Base-by-base conservation (phyloP, 2,888 invertebrate species). In the Phaedon cochleariae region DNA sequence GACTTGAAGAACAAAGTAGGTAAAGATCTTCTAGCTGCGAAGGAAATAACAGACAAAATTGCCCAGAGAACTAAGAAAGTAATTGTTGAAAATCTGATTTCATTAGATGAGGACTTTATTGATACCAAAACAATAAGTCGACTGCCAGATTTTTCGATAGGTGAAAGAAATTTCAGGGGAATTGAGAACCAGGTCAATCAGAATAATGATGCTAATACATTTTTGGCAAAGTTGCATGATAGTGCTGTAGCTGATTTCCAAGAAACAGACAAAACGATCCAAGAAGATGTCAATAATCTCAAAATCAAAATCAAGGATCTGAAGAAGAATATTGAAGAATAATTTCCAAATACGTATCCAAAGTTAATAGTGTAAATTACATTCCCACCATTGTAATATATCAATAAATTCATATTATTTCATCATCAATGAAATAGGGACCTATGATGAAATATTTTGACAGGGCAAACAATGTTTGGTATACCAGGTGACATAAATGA, bases 21-120 rank as follows among this genome's bases (percentile, higher is more conserved):
- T 6, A 46, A 51, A n/a, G 60, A 64, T 51, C 7, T 64, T 37
- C 3, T 18, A 51, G 57, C 49, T 34, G 20, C 51, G 9, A 49
- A 49, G 26, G 41, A 55, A 34, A 49, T 55, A 0, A 62, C 34
- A 18, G 21, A 37, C 0, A 51, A 51, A 48, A 49, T 62, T 17
- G 62, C 51, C n/a, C n/a, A 41, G n/a, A 57, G 41, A 48, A 62
- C 41, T 6, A 51, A 41, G 15, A 22, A 62, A 41, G 49, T 49
- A 10, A 57, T 37, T 9, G 58, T 20, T 29, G 29, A 51, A 22
- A 62, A 51, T 2, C 6, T 18, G 0, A 22, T 26, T 22, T 9
- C 26, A 6, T 21, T 22, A 41, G 41, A 46, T 10, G 57, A 51
- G 10, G 51, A 20, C n/a, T 37, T n/a, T 49, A n/a, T 4, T 0